Evolutionary conservation across 2,113 vertebrate species (phyloP), one percentile per base, ranked within the genome.

Genomic region (Panurus biarmicus): DNA sequence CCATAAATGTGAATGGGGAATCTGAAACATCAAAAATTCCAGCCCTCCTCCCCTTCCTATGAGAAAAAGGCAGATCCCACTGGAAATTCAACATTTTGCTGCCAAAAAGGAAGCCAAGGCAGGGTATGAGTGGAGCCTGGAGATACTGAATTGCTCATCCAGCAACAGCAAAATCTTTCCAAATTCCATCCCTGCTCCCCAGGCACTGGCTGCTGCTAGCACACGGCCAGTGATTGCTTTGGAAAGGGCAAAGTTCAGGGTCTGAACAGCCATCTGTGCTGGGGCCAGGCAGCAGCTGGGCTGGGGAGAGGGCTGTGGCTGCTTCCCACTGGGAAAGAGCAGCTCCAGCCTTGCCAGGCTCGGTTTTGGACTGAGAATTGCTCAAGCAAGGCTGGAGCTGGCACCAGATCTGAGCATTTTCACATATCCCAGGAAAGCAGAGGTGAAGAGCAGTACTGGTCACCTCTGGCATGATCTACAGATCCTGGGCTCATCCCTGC

Each of bases 171-270:
- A 90, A 87, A 61, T 44, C 75, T 84, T 87, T 62, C 77, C 77
- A 85, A 45, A 92, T 93, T 85, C 77, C 82, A 65, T 35, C 69
- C 66, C 56, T 0, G 6, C 75, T 89, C 62, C 83, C 82, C 73
- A 91, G 92, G 78, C 66, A 25, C 12, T 1, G 3, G 50, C 73
- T 57, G 71, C 62, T 84, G 83, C 75, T 87, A 89, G 82, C 67
- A 42, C 71, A 54, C 1, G 3, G 54, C 38, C 14, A 38, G 72
- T 0, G 2, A 73, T 6, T 9, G 45, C 70, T 66, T 60, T 0
- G 4, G 64, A 82, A 85, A 42, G 84, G 85, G 77, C 70, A 92
- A 65, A 89, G 81, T 85, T 94, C 87, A 72, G 71, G 47, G 73
- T 11, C n/a, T 75, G 92, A 82, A 40, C 73, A 81, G 90, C 67